Percentiles rank a stretch among this genome's conserved stretches.
Conservation (phyloP, 2,888 invertebrate genomes). For the Dynastes hyllus region DNA sequence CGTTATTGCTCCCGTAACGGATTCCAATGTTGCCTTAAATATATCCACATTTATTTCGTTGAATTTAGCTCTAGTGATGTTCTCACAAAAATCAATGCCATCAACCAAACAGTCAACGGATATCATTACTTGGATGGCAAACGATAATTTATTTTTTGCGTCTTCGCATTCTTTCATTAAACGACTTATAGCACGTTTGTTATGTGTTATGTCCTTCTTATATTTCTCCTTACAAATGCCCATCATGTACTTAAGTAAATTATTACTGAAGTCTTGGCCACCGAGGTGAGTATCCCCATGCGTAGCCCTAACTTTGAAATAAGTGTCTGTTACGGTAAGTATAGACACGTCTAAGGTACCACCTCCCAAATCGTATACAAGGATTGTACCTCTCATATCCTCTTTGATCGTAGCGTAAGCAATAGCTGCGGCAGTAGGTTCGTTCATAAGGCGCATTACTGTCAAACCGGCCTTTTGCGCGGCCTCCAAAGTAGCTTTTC, state of each 20-base stretch:
- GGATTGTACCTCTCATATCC: conserved; percentile 51
- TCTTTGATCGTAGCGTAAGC: conserved; percentile 55
- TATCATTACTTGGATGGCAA: conserved; percentile 44
- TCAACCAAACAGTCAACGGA: conserved; percentile 38
- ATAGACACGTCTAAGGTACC: conserved; percentile 62
- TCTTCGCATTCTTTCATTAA: conserved; percentile 57
- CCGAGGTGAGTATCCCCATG: conserved; percentile 61
- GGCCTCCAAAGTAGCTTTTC: conserved; percentile 60
- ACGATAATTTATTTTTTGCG: conserved; percentile 55
- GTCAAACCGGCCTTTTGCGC: conserved; percentile 58
- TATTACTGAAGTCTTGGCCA: conserved; percentile 60
- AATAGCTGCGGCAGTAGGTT: conserved; percentile 61
- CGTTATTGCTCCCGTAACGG: conserved; percentile 57
- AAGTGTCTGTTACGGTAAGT: conserved; percentile 50
- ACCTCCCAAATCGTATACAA: conserved; percentile 61
- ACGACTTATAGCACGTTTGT: conserved; percentile 51
- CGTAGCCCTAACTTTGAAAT: conserved; percentile 56
- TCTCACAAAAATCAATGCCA: conserved; percentile 6
- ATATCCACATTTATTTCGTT: conserved; percentile 55
- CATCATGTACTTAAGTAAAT: conserved; percentile 54
- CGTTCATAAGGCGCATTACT: conserved; percentile 57
- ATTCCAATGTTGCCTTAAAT: conserved; percentile 56
- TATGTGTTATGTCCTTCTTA: conserved; percentile 50
- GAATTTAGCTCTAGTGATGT: conserved; percentile 57
- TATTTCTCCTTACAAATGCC: conserved; percentile 53